These are phyloP conservation scores for Hyposmocoma kahamanoa DNA, from an alignment of 1,140 invertebrate genomes.

Conservation along the genomic window DNA sequence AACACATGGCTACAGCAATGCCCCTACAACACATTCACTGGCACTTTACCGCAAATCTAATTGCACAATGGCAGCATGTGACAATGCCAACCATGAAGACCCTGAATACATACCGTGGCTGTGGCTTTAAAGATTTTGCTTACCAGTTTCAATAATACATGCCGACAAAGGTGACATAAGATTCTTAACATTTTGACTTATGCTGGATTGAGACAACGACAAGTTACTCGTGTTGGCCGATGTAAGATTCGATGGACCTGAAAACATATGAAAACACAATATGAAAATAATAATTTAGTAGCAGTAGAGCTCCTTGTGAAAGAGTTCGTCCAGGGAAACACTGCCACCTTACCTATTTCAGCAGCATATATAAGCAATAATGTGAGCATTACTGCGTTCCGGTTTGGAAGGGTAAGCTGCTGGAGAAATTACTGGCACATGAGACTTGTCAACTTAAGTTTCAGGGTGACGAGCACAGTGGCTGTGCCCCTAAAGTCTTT, in stretches of 20 bases:
- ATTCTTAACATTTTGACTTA: constrained; percentile 74
- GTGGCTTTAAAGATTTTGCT: too few relatives aligned
- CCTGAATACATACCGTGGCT: background rate
- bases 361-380: too few relatives aligned
- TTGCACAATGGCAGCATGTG: background rate
- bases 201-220: constrained; percentile 56
- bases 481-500: too few relatives aligned
- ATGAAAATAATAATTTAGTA: too few relatives aligned
- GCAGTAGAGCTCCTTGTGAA: too few relatives aligned
- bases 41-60: background rate
- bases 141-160: constrained; percentile 83
- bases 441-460: too few relatives aligned
- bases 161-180: constrained; percentile 76
- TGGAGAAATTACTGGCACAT: too few relatives aligned
- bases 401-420: too few relatives aligned
- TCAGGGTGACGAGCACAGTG: too few relatives aligned
- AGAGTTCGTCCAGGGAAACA: too few relatives aligned
- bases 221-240: constrained; percentile 42
- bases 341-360: too few relatives aligned
- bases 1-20: background rate
- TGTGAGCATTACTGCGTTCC: too few relatives aligned
- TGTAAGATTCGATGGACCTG: constrained; percentile 52
- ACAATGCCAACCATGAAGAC: background rate
- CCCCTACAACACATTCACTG: background rate
- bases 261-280: constrained; percentile 20